These are phyloP conservation scores for Thunnus maccoyii DNA, from an alignment of 2,113 vertebrate species.

Conservation along the genomic window DNA sequence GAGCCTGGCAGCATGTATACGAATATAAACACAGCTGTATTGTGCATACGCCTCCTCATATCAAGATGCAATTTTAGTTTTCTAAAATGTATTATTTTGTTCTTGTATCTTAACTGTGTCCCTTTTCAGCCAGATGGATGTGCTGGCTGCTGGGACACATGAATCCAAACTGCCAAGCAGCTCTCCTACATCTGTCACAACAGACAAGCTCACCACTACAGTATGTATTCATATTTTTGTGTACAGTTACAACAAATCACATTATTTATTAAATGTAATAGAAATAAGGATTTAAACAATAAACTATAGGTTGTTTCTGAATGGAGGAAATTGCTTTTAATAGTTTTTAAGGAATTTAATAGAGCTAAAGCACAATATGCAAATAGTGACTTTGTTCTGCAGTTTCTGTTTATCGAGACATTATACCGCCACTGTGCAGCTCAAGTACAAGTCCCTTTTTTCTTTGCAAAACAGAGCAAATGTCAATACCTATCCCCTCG, in stretches of 20 bases:
- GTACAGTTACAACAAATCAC: neutral
- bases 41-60: slow-evolving; percentile 42
- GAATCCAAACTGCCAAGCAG: slow-evolving; percentile 26
- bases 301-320: neutral
- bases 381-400: slow-evolving; percentile 7
- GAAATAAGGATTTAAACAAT: neutral
- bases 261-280: neutral
- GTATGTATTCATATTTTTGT: slow-evolving; percentile 53
- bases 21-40: slow-evolving; percentile 56
- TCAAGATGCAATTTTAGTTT: slow-evolving; percentile 39
- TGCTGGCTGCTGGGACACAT: neutral
- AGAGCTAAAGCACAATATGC: neutral
- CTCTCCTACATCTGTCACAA: slow-evolving; percentile 7
- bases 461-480: slow-evolving; percentile 51
- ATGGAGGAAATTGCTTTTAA: no score
- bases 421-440: slow-evolving; percentile 9
- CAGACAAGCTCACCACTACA: neutral
- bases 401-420: slow-evolving; percentile 16
- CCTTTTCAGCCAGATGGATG: slow-evolving; percentile 43
- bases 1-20: slow-evolving; percentile 34
- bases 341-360: neutral
- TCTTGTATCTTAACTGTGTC: slow-evolving; percentile 25
- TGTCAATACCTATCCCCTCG: slow-evolving; percentile 47
- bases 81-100: slow-evolving; percentile 43
- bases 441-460: slow-evolving; percentile 31